Evolutionary conservation across 2,797 vertebrate genomes (phyloP), one percentile per base, ranked within the genome.

Genomic region (Manis javanica): DNA sequence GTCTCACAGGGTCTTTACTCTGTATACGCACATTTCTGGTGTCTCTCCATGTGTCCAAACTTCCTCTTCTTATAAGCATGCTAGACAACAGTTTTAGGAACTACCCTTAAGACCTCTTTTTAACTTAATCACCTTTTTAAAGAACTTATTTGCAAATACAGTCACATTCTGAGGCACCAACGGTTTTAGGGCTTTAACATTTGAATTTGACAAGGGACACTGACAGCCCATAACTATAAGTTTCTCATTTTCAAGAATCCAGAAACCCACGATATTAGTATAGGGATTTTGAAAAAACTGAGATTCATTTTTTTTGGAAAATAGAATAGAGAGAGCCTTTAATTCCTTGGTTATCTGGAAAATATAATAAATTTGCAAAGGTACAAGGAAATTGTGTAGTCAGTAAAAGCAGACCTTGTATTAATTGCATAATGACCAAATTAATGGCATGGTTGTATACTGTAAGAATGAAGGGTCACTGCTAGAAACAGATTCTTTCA

Each of bases 361-460:
- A 68, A 42, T 66, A 75, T n/a, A 89, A 68, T 61, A 85, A 87
- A 78, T 90, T 68, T 85, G 37, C 34, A 82, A 96, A 87, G 15
- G 6, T 69, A 68, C 3, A 59, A 83, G 31, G 18, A 87, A 78
- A 77, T 49, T 53, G 14, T 87, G 21, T 46, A 64, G 92, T 21
- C 31, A 75, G 19, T 37, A 79, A 91, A 85, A 83, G 19, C 8
- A 85, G 23, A 14, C 18, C 55, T 94, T 86, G 13, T 74, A 66
- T 82, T 74, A 87, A 55, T 5, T 64, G 0, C 11, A 64, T 53
- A 81, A 78, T 57, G 7, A 87, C 3, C 26, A 90, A 94, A 55
- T 61, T 64, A 55, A 55, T 90, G 24, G 0, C 2, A 42, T 49
- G 6, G 2, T 74, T 42, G 49, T 87, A 66, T 46, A 81, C 19